These are phyloP conservation scores for Bothrops jararaca DNA, from an alignment of 2,113 vertebrate genomes.

Conservation along the genomic window DNA sequence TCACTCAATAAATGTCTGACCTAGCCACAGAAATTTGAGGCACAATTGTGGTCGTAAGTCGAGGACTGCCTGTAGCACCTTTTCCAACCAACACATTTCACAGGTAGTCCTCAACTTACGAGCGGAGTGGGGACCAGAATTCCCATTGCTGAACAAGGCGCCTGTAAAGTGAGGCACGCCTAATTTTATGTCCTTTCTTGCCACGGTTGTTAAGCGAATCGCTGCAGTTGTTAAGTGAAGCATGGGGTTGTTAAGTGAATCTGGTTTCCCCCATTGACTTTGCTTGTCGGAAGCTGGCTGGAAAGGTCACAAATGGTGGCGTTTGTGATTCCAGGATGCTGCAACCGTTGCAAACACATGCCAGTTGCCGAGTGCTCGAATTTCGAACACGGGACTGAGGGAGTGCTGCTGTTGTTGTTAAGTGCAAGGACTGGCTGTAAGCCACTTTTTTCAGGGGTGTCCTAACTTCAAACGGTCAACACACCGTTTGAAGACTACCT, in stretches of 20 bases:
- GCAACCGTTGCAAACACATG: neutral
- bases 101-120: neutral
- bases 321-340: neutral
- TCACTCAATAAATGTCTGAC: neutral
- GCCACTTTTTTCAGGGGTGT: too few species aligned
- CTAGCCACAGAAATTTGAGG: neutral
- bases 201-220: neutral
- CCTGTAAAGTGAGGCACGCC: neutral
- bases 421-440: too few species aligned
- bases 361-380: too few species aligned
- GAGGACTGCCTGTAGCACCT: neutral
- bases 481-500: too few species aligned
- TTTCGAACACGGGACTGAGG: too few species aligned
- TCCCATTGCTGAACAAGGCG: neutral
- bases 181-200: neutral
- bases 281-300: neutral
- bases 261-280: neutral
- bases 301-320: neutral
- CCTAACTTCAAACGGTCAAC: too few species aligned
- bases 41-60: neutral
- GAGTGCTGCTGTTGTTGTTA: too few species aligned
- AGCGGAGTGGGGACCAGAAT: neutral
- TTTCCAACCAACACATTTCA: neutral
- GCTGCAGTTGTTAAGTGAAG: neutral
- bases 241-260: neutral